Evolutionary conservation across 2,113 vertebrate genomes (phyloP).

Genomic region (Bubo scandiacus): DNA sequence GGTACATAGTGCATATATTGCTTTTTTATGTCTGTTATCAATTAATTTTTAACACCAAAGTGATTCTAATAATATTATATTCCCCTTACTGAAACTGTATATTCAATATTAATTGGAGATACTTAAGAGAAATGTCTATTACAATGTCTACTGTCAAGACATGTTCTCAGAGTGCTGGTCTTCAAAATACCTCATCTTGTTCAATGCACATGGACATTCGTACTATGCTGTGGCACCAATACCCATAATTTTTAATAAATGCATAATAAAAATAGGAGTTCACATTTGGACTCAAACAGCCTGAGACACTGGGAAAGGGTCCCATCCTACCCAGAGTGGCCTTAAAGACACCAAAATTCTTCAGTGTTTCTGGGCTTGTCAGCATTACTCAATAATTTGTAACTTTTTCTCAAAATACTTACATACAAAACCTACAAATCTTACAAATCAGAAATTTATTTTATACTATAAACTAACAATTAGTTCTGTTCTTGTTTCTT

Average conservation of each 20-base stretch:
- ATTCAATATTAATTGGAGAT: background rate
- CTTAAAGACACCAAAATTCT: background rate
- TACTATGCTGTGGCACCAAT: background rate
- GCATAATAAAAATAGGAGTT: background rate
- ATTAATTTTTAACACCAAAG: background rate
- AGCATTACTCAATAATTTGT: background rate
- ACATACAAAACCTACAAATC: background rate
- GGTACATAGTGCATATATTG: background rate
- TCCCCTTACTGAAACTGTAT: background rate
- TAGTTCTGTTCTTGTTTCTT: background rate
- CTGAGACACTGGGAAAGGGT: background rate
- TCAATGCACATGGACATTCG: background rate
- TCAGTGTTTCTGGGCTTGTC: background rate
- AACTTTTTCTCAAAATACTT: background rate
- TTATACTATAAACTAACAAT: background rate
- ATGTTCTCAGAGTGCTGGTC: background rate
- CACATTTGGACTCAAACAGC: background rate
- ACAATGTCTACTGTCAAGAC: background rate
- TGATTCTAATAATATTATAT: background rate
- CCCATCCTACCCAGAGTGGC: background rate
- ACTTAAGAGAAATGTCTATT: background rate
- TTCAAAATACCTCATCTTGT: background rate
- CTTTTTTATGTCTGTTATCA: background rate
- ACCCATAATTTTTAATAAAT: background rate
- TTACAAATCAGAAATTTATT: background rate